Conservation (phyloP, 2,888 invertebrate genomes). For the Diarsia rubi region DNA sequence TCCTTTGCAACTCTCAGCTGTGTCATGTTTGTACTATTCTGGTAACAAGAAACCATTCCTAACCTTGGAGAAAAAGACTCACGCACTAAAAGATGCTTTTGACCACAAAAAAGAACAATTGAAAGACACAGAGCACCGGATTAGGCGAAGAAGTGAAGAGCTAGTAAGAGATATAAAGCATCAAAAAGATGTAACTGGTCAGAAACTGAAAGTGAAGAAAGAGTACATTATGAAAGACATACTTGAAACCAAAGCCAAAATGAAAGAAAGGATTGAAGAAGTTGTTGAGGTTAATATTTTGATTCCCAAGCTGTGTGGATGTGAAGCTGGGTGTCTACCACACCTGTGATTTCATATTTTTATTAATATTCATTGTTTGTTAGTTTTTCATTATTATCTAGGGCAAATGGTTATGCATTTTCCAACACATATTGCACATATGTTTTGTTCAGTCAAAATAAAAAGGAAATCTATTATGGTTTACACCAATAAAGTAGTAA, state of each 20-base stretch:
- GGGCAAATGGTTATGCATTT: not conserved
- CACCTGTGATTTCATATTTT: not conserved
- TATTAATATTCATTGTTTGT: not conserved
- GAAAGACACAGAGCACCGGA: slow-evolving; percentile 90
- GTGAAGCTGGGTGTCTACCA: not conserved
- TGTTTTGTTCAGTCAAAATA: too few species aligned
- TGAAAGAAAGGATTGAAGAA: slow-evolving; percentile 93
- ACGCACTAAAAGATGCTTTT: slow-evolving; percentile 90
- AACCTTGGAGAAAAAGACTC: slow-evolving; percentile 86
- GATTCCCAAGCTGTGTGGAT: not conserved
- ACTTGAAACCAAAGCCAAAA: slow-evolving; percentile 93
- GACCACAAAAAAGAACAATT: slow-evolving; percentile 92
- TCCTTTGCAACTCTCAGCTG: slow-evolving; percentile 70
- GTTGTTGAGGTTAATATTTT: slow-evolving; percentile 92
- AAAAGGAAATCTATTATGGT: too few species aligned
- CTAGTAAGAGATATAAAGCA: slow-evolving; percentile 86
- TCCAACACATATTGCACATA: too few species aligned
- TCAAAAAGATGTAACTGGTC: slow-evolving; percentile 85
- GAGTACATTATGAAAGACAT: slow-evolving; percentile 93
- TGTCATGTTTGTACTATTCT: slow-evolving; percentile 80
- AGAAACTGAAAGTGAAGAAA: slow-evolving; percentile 90
- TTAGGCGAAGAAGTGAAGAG: slow-evolving; percentile 85
- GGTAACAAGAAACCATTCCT: slow-evolving; percentile 84
- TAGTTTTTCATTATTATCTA: not conserved
- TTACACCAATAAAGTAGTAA: not conserved